These are phyloP conservation scores for Coelopa pilipes DNA, from an alignment of 2,888 invertebrate species.

Conservation along the genomic window DNA sequence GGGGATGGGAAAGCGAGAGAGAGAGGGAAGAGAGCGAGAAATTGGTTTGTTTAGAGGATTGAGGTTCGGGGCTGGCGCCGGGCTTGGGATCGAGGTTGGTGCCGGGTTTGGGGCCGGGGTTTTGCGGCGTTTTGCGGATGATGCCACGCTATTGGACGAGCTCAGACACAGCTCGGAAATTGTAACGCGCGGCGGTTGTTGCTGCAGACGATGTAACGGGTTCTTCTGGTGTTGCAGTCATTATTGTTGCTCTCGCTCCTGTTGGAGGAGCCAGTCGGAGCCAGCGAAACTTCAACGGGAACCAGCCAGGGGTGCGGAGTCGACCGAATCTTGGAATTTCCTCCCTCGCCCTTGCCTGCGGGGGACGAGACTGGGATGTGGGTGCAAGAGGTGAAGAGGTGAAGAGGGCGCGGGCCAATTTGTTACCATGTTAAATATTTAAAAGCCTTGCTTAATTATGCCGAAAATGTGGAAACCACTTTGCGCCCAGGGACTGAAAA, in stretches of 20 bases:
- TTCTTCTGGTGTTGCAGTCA: not conserved
- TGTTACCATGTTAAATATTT: constrained; percentile 25
- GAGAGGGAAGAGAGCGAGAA: too few species aligned
- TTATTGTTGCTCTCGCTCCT: not conserved
- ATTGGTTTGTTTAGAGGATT: too few species aligned
- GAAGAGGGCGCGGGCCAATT: constrained; percentile 2
- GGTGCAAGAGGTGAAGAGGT: not conserved
- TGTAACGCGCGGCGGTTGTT: not conserved
- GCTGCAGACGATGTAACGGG: not conserved
- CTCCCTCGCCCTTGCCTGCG: too few species aligned
- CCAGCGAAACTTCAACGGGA: not conserved
- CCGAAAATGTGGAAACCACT: constrained; percentile 41
- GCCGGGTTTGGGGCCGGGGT: not conserved
- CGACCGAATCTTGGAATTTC: not conserved
- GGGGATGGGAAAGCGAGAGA: not conserved
- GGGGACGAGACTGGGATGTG: not conserved
- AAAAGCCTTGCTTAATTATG: constrained; percentile 42
- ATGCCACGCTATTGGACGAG: not conserved
- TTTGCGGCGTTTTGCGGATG: not conserved
- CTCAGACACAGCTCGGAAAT: too few species aligned
- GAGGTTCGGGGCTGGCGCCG: too few species aligned
- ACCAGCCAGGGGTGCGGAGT: not conserved
- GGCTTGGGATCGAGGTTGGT: too few species aligned
- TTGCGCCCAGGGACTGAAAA: not conserved
- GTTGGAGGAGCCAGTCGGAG: too few species aligned